Base-by-base conservation (phyloP, 2,888 invertebrate species). In the Catocala nupta region DNA sequence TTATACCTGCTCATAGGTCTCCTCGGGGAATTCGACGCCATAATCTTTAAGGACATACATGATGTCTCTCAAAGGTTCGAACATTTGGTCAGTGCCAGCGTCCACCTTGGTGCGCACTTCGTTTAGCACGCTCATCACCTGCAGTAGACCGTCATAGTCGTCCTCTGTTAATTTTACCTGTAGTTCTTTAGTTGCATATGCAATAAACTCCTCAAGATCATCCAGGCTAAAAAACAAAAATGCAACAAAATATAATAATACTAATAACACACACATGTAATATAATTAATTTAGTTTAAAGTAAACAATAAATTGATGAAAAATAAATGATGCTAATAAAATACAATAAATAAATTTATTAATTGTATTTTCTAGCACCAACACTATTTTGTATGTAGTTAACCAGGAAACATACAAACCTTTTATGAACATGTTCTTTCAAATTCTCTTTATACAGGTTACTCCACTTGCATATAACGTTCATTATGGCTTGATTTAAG, bases 381-480 rank as follows among this genome's bases (percentile, higher is more conserved):
- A 25, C 25, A 25, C 25, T 25, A 25, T 25, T 3, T 25, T 3
- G 25, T 6, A 34, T 34, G 34, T 6, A 36, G 5, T 5, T 34
- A 13, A 9, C 34, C 43, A 54, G 9, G 0, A 33, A n/a, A 5
- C 5, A 54, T 54, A 54, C 73, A 59, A 90, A 96, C 95, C 96
- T 96, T 76, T 94, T 95, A 53, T 96, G 96, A 0, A 99, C 98
- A 70, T 96, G 96, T 76, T 98, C 96, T 71, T 97, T 96, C 8
- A 99, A 95, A 91, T 98, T 96, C 79, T 97, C 96, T 81, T 98
- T 98, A 82, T 97, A 98, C 73, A 98, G 94, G 82, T 97, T 97
- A 62, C 97, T 96, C 98, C 99, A 99, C 81, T 97, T 97, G 84
- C 97, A 97, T 65, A 98, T 96, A 33, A 96, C 96, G 84, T 97